Evolutionary conservation across 2,113 vertebrate species (phyloP).

Genomic region (Tyrannus savana): DNA sequence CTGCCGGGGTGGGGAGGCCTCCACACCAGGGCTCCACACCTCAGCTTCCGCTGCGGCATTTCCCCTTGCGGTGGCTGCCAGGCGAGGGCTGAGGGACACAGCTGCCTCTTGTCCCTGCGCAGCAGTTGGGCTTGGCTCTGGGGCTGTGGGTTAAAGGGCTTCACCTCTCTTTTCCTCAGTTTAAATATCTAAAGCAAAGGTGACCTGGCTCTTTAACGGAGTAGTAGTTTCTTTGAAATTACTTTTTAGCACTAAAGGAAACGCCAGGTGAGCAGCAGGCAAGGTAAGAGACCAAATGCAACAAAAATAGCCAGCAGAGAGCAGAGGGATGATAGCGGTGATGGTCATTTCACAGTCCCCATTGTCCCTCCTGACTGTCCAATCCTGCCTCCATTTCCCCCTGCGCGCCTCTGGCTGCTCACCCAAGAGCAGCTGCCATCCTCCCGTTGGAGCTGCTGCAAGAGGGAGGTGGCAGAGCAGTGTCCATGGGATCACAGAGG

Average conservation of each 20-base stretch:
- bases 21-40: not conserved
- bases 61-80: not conserved
- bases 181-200: not conserved
- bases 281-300: not conserved
- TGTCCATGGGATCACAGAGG: not conserved
- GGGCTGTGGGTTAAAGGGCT: not conserved
- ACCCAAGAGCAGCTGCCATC: not conserved
- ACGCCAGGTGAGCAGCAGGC: not conserved
- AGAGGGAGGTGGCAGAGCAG: not conserved
- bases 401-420: rapidly evolving
- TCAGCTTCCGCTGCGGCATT: not conserved
- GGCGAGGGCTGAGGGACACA: not conserved
- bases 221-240: not conserved
- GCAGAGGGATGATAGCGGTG: not conserved
- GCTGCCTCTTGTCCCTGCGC: not conserved
- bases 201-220: not conserved
- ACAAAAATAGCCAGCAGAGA: not conserved
- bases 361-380: not conserved
- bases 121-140: not conserved
- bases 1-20: not conserved
- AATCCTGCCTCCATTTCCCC: not conserved
- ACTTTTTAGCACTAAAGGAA: not conserved
- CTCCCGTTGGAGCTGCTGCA: rapidly evolving
- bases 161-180: not conserved
- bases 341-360: not conserved